Conservation (phyloP, 2,797 vertebrate genomes). For the Sebastes taczanowskii region DNA sequence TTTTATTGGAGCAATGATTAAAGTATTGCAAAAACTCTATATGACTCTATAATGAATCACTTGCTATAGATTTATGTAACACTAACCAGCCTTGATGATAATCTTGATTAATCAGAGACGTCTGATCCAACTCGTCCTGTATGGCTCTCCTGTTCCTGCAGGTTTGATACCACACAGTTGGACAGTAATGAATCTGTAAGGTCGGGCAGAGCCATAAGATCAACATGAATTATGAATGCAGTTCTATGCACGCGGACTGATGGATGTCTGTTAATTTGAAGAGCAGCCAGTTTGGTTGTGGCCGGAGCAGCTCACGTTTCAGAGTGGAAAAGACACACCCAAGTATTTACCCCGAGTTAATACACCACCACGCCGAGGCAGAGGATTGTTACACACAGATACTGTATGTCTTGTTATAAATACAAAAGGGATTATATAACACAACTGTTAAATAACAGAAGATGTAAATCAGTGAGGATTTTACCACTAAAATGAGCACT, state of each 20-base stretch:
- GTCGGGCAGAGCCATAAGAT: constrained; percentile 34
- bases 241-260: constrained; percentile 16
- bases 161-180: constrained; percentile 47
- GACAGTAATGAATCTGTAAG: constrained; percentile 21
- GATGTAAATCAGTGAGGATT: background rate
- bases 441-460: background rate
- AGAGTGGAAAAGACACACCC: constrained; percentile 50
- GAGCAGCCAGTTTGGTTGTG: constrained; percentile 34
- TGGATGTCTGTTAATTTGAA: constrained; percentile 44
- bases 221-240: constrained; percentile 60
- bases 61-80: background rate
- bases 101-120: constrained; percentile 45
- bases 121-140: constrained; percentile 10
- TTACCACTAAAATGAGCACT: too few species aligned
- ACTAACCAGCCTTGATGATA: background rate
- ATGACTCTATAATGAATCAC: background rate
- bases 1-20: background rate
- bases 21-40: background rate
- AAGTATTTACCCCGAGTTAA: constrained; percentile 24
- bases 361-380: background rate
- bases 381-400: background rate
- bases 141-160: constrained; percentile 28
- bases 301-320: constrained; percentile 47
- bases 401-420: background rate
- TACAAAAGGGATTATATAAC: background rate